Evolutionary conservation across 2,888 invertebrate species (phyloP).

Genomic region (Dynastes hyllus): DNA sequence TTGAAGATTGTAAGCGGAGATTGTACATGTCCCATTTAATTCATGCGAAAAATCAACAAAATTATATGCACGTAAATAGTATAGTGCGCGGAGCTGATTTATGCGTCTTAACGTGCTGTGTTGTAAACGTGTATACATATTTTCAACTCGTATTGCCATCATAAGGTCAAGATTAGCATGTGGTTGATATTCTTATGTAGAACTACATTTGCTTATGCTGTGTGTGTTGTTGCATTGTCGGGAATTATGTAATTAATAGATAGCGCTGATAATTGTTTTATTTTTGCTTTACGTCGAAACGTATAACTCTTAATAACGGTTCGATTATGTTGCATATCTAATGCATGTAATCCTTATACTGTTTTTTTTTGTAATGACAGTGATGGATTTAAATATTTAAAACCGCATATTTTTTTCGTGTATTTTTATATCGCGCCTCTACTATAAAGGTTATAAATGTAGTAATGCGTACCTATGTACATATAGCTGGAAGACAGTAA

Average conservation of each 20-base stretch:
- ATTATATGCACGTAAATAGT: slow-evolving; percentile 3
- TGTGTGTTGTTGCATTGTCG: slow-evolving; percentile 22
- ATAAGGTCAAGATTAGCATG: slow-evolving; percentile 48
- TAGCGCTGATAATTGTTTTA: slow-evolving; percentile 27
- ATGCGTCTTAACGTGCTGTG: slow-evolving; percentile 6
- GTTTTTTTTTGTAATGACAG: not conserved
- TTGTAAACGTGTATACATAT: slow-evolving; percentile 13
- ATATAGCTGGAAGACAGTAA: not conserved
- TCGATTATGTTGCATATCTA: slow-evolving; percentile 13
- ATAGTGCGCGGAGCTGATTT: not conserved
- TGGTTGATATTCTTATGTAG: slow-evolving; percentile 26
- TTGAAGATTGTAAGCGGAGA: too few relatives aligned
- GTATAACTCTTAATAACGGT: slow-evolving; percentile 12
- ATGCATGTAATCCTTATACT: not conserved
- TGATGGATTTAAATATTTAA: not conserved
- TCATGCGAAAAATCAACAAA: slow-evolving; percentile 19
- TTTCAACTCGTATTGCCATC: slow-evolving; percentile 23
- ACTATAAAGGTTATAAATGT: too few relatives aligned
- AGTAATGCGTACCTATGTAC: too few relatives aligned
- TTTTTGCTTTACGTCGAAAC: slow-evolving; percentile 10
- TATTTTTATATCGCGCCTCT: too few relatives aligned
- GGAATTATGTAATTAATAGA: slow-evolving; percentile 34
- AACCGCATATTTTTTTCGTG: not conserved
- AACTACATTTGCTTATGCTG: slow-evolving; percentile 2
- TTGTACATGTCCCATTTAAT: not conserved